Conservation (phyloP, 2,888 invertebrate species). For the Rhopalosiphum nymphaeae region DNA sequence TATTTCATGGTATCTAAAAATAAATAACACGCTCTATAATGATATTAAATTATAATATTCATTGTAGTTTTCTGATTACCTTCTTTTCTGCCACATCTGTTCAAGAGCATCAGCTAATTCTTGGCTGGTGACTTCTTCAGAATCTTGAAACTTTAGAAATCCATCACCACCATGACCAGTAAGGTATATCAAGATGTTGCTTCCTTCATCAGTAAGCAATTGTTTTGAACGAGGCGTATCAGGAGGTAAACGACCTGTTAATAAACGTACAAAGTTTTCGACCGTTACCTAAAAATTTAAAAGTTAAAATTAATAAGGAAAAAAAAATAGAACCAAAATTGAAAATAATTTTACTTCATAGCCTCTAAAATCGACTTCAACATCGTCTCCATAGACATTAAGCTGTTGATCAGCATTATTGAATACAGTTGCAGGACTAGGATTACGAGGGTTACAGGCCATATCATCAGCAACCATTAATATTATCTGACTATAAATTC, state of each 20-base stretch:
- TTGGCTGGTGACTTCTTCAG: constrained; percentile 98
- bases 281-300: constrained; percentile 84
- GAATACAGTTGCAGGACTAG: constrained; percentile 96
- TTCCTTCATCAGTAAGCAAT: constrained; percentile 93
- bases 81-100: constrained; percentile 99
- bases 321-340: constrained; percentile 25
- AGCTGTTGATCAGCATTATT: constrained; percentile 98
- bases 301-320: background rate
- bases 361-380: constrained; percentile 98
- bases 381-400: constrained; percentile 99
- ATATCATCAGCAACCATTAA: constrained; percentile 99
- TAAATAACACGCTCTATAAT: constrained; percentile 55
- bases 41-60: constrained; percentile 1
- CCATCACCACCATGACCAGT: constrained; percentile 99
- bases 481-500: constrained; percentile 86
- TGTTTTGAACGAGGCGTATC: constrained; percentile 96
- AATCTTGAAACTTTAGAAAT: constrained; percentile 99
- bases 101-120: constrained; percentile 98
- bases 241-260: constrained; percentile 74
- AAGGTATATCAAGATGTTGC: constrained; percentile 95
- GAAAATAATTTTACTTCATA: constrained; percentile 77
- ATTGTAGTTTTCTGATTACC: constrained; percentile 73
- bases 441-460: constrained; percentile 99
- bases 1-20: constrained; percentile 92
- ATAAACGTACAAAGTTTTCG: constrained; percentile 95